A percentile compares a stretch with the other conserved stretches of the same genome.
phyloP scores from a whole-genome alignment of 2,888 invertebrate species.

The Drosophila fungiperda region DNA sequence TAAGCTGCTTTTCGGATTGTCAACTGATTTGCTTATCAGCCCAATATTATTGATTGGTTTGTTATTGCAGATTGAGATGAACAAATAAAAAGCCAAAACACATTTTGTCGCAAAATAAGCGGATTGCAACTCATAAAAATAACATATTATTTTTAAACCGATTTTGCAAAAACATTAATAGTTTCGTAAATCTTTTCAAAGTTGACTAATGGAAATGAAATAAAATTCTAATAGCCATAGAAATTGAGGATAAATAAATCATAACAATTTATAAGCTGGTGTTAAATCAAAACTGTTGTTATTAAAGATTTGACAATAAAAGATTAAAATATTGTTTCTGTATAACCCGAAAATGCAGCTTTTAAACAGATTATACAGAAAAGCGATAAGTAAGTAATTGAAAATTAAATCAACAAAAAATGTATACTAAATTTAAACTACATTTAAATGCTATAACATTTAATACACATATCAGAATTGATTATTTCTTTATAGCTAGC shows the following conservation, averaged over 20 bases:
- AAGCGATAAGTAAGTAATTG: background rate
- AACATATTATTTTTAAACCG: constrained; percentile 3
- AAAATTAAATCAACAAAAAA: background rate
- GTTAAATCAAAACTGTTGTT: background rate
- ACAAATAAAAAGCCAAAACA: constrained; percentile 10
- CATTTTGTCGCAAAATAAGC: background rate
- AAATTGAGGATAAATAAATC: background rate
- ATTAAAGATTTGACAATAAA: background rate
- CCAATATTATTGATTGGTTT: constrained; percentile 27
- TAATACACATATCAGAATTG: background rate
- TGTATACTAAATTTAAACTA: no score
- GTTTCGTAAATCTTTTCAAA: background rate
- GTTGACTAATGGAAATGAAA: constrained; percentile 2
- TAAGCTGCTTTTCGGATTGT: constrained; percentile 55
- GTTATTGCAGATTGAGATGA: constrained; percentile 13
- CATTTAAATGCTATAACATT: background rate
- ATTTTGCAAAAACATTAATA: background rate
- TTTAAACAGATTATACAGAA: background rate
- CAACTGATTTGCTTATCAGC: constrained; percentile 31
- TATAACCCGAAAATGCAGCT: background rate
- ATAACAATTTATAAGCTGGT: constrained; percentile 4
- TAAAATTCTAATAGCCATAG: background rate
- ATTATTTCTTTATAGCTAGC: background rate
- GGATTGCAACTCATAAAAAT: constrained; percentile 6
- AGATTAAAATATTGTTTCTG: background rate